These are phyloP conservation scores for Fragum fragum DNA, from an alignment of 2,888 invertebrate genomes.

Conservation along the genomic window DNA sequence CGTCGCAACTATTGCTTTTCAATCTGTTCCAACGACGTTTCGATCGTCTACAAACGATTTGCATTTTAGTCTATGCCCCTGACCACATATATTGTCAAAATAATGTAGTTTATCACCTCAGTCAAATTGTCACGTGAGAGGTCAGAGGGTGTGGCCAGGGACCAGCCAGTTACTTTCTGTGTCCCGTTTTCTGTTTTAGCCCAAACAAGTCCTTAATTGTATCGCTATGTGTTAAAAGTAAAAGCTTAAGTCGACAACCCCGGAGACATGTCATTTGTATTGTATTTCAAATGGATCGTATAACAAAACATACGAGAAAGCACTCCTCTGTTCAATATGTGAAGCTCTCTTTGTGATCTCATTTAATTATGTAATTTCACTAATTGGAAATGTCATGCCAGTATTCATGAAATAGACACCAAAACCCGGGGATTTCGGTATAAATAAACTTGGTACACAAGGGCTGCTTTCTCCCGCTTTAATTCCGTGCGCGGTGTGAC, in stretches of 20 bases:
- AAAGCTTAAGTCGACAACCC: neutral
- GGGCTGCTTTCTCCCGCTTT: neutral
- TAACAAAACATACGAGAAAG: constrained; percentile 2
- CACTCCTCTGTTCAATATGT: neutral
- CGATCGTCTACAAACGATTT: too few species aligned
- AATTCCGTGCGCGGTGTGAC: too few species aligned
- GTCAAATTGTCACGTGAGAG: too few species aligned
- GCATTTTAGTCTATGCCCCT: too few species aligned
- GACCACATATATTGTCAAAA: too few species aligned
- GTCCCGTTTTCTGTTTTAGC: too few species aligned
- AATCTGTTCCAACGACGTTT: too few species aligned
- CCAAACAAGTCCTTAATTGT: too few species aligned
- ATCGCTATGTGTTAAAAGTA: neutral
- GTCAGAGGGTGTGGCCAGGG: too few species aligned
- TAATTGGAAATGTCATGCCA: constrained; percentile 27
- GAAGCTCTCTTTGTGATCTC: constrained; percentile 4
- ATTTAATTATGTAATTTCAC: constrained; percentile 30
- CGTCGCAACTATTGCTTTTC: too few species aligned
- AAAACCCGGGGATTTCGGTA: neutral
- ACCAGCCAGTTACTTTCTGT: too few species aligned
- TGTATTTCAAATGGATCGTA: constrained; percentile 5
- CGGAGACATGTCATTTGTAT: neutral
- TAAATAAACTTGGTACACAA: neutral
- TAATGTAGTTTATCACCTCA: too few species aligned
- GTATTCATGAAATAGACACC: constrained; percentile 20